phyloP scores from a whole-genome alignment of 2,888 invertebrate genomes.

The Rhaphigaster nebulosa region DNA sequence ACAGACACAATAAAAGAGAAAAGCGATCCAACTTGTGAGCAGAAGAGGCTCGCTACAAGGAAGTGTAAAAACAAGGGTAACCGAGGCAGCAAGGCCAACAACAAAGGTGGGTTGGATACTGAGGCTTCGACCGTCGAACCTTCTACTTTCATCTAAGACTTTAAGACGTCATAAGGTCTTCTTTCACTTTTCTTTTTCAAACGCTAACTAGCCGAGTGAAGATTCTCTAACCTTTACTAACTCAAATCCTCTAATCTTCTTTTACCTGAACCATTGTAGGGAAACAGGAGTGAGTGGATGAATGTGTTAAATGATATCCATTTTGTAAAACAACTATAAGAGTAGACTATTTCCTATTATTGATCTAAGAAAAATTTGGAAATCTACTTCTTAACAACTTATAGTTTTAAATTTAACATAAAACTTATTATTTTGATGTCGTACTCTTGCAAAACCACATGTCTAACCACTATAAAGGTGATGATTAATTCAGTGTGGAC shows the following conservation, averaged over 20 bases:
- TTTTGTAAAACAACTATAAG: not conserved
- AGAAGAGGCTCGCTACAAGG: constrained; percentile 85
- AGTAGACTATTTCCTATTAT: not conserved
- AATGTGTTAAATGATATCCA: not conserved
- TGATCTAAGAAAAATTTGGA: not conserved
- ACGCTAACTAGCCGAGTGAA: constrained; percentile 32
- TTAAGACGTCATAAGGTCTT: constrained; percentile 52
- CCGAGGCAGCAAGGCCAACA: constrained; percentile 73
- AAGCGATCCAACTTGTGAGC: constrained; percentile 86
- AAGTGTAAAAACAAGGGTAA: constrained; percentile 84
- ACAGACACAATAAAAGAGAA: constrained; percentile 83
- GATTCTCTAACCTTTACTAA: constrained; percentile 36
- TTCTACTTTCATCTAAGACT: constrained; percentile 52
- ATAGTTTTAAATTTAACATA: not conserved
- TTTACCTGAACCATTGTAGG: not conserved
- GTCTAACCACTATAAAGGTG: not conserved
- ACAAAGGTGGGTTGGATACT: constrained; percentile 59
- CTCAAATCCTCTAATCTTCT: not conserved
- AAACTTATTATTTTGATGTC: not conserved
- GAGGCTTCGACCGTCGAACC: constrained; percentile 1
- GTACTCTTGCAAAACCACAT: not conserved
- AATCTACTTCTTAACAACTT: not conserved
- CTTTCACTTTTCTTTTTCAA: constrained; percentile 58
- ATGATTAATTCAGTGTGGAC: not conserved
- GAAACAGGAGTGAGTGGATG: constrained; percentile 32